Percentiles rank a stretch among this genome's conserved stretches.
These are phyloP conservation scores for Laticauda laticaudata DNA, from an alignment of 2,113 vertebrate genomes.

Conservation along the genomic window DNA sequence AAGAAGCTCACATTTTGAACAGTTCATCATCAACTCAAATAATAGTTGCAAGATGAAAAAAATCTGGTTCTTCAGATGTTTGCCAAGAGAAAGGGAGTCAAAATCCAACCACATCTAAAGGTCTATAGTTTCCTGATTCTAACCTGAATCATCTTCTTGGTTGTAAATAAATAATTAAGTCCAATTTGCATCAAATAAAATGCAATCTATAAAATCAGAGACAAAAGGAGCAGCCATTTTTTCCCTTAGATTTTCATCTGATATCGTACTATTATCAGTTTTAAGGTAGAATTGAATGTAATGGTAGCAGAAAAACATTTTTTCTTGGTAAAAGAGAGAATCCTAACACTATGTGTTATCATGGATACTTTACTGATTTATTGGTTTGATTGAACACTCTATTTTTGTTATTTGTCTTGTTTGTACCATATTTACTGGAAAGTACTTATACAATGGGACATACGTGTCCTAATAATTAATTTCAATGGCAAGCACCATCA, in stretches of 20 bases:
- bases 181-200: neutral
- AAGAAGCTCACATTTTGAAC: neutral
- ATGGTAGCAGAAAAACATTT: neutral
- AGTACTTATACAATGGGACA: neutral
- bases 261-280: neutral
- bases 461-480: neutral
- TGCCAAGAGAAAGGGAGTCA: neutral
- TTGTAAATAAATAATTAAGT: neutral
- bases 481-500: no score
- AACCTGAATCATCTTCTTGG: neutral
- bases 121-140: neutral
- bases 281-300: neutral
- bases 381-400: neutral
- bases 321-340: neutral
- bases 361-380: neutral
- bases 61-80: neutral
- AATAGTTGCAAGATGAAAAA: neutral
- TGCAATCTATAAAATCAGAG: neutral
- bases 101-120: neutral
- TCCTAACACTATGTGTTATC: neutral
- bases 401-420: neutral
- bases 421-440: neutral
- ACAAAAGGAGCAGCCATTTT: neutral
- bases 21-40: neutral
- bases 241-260: neutral